Base-by-base conservation (phyloP, 2,888 invertebrate species). In the Meteorus colon region DNA sequence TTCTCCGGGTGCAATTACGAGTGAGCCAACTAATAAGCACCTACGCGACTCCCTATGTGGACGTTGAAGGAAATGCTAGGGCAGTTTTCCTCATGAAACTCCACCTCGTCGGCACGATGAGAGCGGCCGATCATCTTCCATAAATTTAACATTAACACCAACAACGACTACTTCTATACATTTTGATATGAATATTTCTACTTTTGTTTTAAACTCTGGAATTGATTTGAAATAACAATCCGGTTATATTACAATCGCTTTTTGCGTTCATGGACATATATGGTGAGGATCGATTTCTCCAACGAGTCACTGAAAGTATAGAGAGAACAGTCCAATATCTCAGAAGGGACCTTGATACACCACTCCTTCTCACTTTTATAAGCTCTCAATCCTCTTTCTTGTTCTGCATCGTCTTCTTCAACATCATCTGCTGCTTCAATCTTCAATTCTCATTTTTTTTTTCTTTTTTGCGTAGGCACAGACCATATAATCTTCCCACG, bases 21-120 rank as follows among this genome's bases (percentile, higher is more conserved):
- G 59, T 63, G 71, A 78, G 74, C 62, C 73, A 70, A 73, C 73
- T 78, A 79, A 80, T 77, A 77, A 80, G 78, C 76, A 74, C 76
- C 73, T 80, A 74, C 62, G 59, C 12, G 60, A 65, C 55, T 67
- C 70, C 72, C 68, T 76, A 68, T 72, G 67, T 76, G 51, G 66
- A 70, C 63, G 48, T 27, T 34, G 63, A 66, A 75, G 74, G 65
- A 74, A 73, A 68, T 65, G 27, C 10, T 55, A 51, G 27, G 63
- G 34, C 65, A 66, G 55, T 29, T 66, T 24, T 45, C 10, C 31
- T 29, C 72, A 60, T 71, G 65, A 51, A 74, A 71, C 24, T 34
- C 27, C 27, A 34, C 8, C 12, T 19, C 24, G 66, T 66, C 63
- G 66, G 24, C 29, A 51, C 48, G 68, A 12, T 31, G 12, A 51